Conservation (phyloP, 2,113 vertebrate species). For the Mugil cephalus region DNA sequence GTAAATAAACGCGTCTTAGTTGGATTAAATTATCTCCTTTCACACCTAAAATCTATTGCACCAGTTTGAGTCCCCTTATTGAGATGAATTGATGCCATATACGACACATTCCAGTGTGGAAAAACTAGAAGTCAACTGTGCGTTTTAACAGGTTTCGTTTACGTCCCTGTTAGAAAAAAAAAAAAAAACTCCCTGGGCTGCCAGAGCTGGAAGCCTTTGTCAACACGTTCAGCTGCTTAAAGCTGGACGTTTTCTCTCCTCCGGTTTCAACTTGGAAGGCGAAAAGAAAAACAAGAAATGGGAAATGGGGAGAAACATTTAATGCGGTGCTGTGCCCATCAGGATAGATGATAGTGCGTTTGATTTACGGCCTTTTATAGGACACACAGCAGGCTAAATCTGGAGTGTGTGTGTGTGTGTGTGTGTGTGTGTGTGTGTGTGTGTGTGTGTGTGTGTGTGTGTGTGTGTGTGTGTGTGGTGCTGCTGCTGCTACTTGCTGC, state of each 20-base stretch:
- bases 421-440: constrained; percentile 16
- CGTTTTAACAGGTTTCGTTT: constrained; percentile 46
- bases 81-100: background rate
- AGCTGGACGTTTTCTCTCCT: constrained; percentile 35
- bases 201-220: constrained; percentile 22
- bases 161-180: constrained; percentile 12
- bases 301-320: constrained; percentile 37
- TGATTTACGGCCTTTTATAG: constrained; percentile 68
- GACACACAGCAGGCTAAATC: constrained; percentile 46
- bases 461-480: constrained; percentile 17
- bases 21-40: constrained; percentile 3
- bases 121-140: constrained; percentile 36
- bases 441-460: constrained; percentile 29
- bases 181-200: constrained; percentile 2
- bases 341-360: constrained; percentile 56
- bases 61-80: background rate
- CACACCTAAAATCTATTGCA: background rate
- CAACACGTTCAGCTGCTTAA: constrained; percentile 27
- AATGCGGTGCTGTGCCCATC: constrained; percentile 36
- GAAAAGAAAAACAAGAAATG: constrained; percentile 41
- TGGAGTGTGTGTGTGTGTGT: background rate
- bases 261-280: constrained; percentile 57
- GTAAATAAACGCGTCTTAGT: background rate
- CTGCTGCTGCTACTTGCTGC: constrained; percentile 3
- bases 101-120: constrained; percentile 13